Evolutionary conservation across 2,113 vertebrate genomes (phyloP).

Genomic region (Chascanopsetta lugubris): DNA sequence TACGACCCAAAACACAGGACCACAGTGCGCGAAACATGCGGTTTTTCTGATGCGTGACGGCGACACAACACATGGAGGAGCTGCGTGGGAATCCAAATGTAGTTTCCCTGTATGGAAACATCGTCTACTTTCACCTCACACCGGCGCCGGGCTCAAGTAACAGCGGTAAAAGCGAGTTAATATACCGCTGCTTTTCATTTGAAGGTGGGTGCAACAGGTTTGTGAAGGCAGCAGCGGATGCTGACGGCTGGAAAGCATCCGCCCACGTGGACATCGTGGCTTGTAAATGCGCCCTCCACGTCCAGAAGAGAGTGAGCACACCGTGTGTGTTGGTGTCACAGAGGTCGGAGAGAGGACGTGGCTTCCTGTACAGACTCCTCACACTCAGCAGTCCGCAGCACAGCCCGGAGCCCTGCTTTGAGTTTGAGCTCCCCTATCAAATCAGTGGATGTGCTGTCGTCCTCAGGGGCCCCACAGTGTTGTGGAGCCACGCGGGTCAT

Average conservation of each 20-base stretch:
- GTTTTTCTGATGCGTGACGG: conserved; percentile 31
- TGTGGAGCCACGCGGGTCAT: conserved; percentile 82
- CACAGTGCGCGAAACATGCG: background rate
- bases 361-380: conserved; percentile 82
- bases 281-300: conserved; percentile 78
- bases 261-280: conserved; percentile 74
- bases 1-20: background rate
- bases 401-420: conserved; percentile 75
- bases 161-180: conserved; percentile 59
- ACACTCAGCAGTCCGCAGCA: conserved; percentile 80
- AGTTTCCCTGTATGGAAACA: conserved; percentile 83
- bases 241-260: conserved; percentile 56
- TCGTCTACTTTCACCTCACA: conserved; percentile 83
- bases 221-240: conserved; percentile 73
- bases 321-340: conserved; percentile 83
- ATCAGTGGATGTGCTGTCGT: conserved; percentile 79
- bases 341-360: conserved; percentile 54
- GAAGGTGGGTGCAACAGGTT: conserved; percentile 75
- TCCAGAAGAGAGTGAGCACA: conserved; percentile 77
- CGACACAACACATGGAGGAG: conserved; percentile 15
- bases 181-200: conserved; percentile 81
- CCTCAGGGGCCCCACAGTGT: conserved; percentile 85
- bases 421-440: conserved; percentile 83
- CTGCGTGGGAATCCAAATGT: conserved; percentile 1
- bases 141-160: conserved; percentile 27